Evolutionary conservation across 53 echinoderm and acorn worm species (phyloP).

Genomic region (Echinometra lucunter): DNA sequence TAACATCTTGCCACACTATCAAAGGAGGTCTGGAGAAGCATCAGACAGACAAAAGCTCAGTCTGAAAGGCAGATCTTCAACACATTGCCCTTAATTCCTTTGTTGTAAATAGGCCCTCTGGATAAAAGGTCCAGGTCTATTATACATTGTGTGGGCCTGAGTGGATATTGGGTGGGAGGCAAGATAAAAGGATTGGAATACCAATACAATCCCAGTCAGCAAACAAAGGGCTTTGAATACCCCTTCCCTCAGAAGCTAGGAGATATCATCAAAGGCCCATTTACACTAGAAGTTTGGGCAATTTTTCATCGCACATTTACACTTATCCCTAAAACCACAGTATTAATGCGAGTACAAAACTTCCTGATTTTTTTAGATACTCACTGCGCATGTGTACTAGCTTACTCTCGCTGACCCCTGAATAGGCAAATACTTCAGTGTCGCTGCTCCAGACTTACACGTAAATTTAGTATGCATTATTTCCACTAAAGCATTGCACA

Average conservation of each 20-base stretch:
- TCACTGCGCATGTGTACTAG: too few relatives aligned
- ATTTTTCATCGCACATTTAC: too few relatives aligned
- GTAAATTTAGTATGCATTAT: too few relatives aligned
- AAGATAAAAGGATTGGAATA: background rate
- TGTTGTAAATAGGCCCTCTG: constrained; percentile 16
- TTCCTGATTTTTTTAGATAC: too few relatives aligned
- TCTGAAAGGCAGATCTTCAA: background rate
- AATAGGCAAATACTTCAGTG: too few relatives aligned
- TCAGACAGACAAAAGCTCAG: constrained; percentile 9
- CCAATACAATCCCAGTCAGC: constrained; percentile 40
- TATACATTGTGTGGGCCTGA: background rate
- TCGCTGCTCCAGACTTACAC: too few relatives aligned
- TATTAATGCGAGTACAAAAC: background rate
- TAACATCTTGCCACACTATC: background rate
- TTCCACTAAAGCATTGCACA: too few relatives aligned
- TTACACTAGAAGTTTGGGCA: too few relatives aligned
- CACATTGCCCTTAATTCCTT: constrained; percentile 5
- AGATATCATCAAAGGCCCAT: background rate
- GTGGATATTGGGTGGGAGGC: background rate
- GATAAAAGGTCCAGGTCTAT: constrained; percentile 11
- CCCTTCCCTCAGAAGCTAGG: background rate
- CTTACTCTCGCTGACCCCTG: too few relatives aligned
- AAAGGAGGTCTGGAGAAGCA: background rate
- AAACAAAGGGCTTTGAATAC: constrained; percentile 24
- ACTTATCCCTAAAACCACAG: too few relatives aligned